These are phyloP conservation scores for Tichodroma muraria DNA, from an alignment of 2,113 vertebrate species.

Conservation along the genomic window DNA sequence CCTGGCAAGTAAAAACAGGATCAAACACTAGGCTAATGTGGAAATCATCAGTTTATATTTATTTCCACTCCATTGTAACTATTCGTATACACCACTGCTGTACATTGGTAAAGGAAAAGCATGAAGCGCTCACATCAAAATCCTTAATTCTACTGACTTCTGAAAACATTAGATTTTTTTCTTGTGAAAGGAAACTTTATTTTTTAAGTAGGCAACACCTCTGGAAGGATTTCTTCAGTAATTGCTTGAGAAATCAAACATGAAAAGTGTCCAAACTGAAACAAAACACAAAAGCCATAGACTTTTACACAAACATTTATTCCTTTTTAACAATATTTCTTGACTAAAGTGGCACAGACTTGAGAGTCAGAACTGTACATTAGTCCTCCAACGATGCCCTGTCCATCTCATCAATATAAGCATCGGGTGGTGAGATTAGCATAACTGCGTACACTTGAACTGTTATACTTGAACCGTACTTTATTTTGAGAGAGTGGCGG, in stretches of 20 bases:
- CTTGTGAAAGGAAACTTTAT: not conserved
- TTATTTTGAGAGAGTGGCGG: rapidly evolving
- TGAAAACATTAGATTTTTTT: rapidly evolving
- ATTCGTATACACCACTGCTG: rapidly evolving
- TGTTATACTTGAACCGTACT: rapidly evolving
- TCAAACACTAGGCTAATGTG: not conserved
- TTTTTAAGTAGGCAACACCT: not conserved
- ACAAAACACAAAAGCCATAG: not conserved
- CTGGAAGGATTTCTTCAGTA: not conserved
- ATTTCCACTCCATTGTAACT: not conserved
- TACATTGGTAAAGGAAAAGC: not conserved
- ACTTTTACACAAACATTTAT: not conserved
- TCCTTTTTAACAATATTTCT: not conserved
- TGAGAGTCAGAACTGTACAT: not conserved
- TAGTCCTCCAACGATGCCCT: rapidly evolving
- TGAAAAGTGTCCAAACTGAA: not conserved
- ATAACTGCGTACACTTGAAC: rapidly evolving
- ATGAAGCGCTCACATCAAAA: not conserved
- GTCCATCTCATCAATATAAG: rapidly evolving
- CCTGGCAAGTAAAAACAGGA: not conserved
- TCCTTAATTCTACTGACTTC: not conserved
- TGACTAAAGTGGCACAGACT: not conserved
- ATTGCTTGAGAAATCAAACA: not conserved
- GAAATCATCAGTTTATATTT: not conserved
- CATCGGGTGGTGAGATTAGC: rapidly evolving